Conservation (phyloP, 2,888 invertebrate genomes). For the Carterocephalus palaemon region DNA sequence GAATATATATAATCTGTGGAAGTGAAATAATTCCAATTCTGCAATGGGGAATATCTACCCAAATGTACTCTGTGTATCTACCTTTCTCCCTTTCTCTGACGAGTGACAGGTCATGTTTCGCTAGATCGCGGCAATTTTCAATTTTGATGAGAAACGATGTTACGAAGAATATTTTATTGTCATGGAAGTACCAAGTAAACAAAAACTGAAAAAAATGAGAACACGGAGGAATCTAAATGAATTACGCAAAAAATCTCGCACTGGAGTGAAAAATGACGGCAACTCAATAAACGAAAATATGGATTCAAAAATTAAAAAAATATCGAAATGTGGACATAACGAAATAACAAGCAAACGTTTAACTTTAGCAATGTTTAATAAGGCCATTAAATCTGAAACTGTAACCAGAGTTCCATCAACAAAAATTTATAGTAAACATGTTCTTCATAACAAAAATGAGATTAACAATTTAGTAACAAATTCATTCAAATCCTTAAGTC, state of each 20-base stretch:
- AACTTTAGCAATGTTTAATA: constrained; percentile 56
- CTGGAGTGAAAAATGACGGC: constrained; percentile 24
- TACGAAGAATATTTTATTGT: no score
- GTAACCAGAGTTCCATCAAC: constrained; percentile 49
- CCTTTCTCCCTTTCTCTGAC: no score
- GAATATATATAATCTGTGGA: no score
- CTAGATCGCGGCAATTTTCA: no score
- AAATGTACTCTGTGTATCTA: no score
- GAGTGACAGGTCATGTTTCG: no score
- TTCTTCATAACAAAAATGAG: not conserved
- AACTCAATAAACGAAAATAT: constrained; percentile 12
- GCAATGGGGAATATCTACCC: no score
- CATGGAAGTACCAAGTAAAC: constrained; percentile 42
- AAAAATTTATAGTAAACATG: constrained; percentile 37
- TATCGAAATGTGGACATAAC: constrained; percentile 28
- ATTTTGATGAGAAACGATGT: no score
- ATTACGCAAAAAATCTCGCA: constrained; percentile 52
- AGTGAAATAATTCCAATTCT: no score
- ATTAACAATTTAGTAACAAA: constrained; percentile 2
- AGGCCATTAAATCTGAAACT: constrained; percentile 60
- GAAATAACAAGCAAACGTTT: constrained; percentile 53
- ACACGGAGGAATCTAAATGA: constrained; percentile 61
- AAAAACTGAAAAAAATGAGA: constrained; percentile 57
- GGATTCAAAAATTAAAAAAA: constrained; percentile 25
- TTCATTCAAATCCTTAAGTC: not conserved